Evolutionary conservation across 2,888 invertebrate genomes (phyloP), one percentile per base, ranked within the genome.

Genomic region (Andrena trimmerana): DNA sequence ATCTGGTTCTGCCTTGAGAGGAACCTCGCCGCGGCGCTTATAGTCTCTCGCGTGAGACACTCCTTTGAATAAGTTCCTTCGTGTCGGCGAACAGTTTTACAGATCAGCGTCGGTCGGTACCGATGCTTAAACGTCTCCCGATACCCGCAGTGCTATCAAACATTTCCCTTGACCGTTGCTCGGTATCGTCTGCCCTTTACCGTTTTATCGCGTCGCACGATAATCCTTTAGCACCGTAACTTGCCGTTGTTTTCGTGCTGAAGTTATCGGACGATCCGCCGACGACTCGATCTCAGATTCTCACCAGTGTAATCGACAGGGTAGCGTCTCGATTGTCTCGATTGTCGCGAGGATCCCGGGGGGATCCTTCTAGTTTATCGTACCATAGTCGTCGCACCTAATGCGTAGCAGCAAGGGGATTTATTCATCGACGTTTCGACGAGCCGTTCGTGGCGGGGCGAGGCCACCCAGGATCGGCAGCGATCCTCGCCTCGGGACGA

Each of bases 1-100:
- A 94, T 52, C 75, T 93, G 57, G 86, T 87, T 72, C 87, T 93
- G 84, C 90, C 91, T 77, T 93, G 81, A 86, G 27, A 27, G 8
- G 24, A 27, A 13, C 57, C 27, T 60, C 29, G 6, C 4, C 24
- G n/a, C 4, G n/a, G 20, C 20, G 10, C 10, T 63, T 13, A 7
- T 48, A 62, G n/a, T 10, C 52, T 36, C 10, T 0, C 27, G 5
- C 60, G 16, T 59, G 29, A 74, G 20, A 50, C 60, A 52, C 60
- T 75, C 33, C 52, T 29, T n/a, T 33, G 33, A 42, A 68, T 68
- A 79, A 79, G 78, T 77, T 77, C 78, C 78, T 77, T 57, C 24
- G 52, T 27, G 62, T 70, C 54, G 62, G 62, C 42, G 33, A 68
- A 48, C 20, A 52, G 20, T 10, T 10, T 10, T 31, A 48, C 27